Conservation (phyloP, 1,140 invertebrate species). For the Tetramorium simillimum region DNA sequence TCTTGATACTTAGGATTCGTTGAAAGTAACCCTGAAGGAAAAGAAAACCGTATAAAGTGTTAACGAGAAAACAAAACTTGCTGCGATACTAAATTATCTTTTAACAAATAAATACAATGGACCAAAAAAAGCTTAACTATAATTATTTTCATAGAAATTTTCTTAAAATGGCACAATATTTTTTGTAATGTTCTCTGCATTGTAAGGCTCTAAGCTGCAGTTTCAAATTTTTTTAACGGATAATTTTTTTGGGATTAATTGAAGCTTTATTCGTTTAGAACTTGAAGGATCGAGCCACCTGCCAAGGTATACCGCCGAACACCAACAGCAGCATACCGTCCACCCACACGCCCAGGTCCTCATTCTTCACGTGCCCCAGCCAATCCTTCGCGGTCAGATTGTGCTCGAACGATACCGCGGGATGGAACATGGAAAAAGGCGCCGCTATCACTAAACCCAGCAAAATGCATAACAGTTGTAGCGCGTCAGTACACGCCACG, state of each 20-base stretch:
- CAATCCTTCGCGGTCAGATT: slow-evolving; percentile 87
- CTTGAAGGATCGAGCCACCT: slow-evolving; percentile 85
- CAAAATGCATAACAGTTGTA: slow-evolving; percentile 92
- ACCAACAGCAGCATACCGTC: slow-evolving; percentile 91
- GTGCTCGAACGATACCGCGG: slow-evolving; percentile 85
- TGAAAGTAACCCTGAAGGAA: slow-evolving; percentile 92
- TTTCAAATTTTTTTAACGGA: not conserved
- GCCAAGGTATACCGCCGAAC: slow-evolving; percentile 95
- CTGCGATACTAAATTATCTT: not conserved
- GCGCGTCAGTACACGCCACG: slow-evolving; percentile 93
- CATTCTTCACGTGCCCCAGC: slow-evolving; percentile 87
- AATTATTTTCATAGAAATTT: not conserved
- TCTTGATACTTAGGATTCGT: slow-evolving; percentile 91
- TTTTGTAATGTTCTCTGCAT: not conserved
- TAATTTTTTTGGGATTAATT: not conserved
- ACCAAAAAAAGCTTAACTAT: not conserved
- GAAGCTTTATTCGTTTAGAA: not conserved
- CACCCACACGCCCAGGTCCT: slow-evolving; percentile 88
- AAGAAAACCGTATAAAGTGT: not conserved
- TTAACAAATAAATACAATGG: not conserved
- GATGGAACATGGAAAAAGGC: slow-evolving; percentile 87
- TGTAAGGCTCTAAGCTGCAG: not conserved
- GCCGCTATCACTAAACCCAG: slow-evolving; percentile 89
- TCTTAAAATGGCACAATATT: not conserved
- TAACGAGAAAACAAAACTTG: not conserved